Conservation (phyloP, 2,113 vertebrate species). For the Triplophysa rosa region DNA sequence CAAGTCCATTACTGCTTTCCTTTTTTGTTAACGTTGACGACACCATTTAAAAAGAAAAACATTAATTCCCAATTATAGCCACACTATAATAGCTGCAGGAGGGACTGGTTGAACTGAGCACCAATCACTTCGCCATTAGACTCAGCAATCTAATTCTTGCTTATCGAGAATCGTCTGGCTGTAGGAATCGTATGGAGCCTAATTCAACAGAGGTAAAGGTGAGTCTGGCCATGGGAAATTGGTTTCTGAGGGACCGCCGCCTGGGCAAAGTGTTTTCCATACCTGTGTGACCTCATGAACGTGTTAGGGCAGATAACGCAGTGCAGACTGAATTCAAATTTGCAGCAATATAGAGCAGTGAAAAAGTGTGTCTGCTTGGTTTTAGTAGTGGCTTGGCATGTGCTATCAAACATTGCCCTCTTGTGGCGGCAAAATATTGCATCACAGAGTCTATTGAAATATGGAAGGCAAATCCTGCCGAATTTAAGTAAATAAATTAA, state of each 20-base stretch:
- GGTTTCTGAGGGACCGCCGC: conserved; percentile 50
- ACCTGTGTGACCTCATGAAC: conserved; percentile 47
- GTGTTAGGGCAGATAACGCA: conserved; percentile 38
- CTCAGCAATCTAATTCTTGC: conserved; percentile 38
- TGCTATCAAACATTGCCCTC: conserved; percentile 47
- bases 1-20: not conserved
- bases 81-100: conserved; percentile 4
- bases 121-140: conserved; percentile 29
- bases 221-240: conserved; percentile 46
- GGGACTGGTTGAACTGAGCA: conserved; percentile 13
- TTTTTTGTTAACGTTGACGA: not conserved
- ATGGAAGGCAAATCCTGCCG: too few species aligned
- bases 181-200: conserved; percentile 12
- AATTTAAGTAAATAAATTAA: too few species aligned
- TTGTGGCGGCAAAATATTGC: conserved; percentile 12
- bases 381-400: not conserved
- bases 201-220: conserved; percentile 43
- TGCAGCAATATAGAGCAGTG: not conserved
- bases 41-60: not conserved
- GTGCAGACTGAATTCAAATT: conserved; percentile 45
- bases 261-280: conserved; percentile 43
- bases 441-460: not conserved
- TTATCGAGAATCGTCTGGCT: conserved; percentile 6
- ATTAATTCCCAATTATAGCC: conserved; percentile 4
- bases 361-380: not conserved